Evolutionary conservation across 1,140 invertebrate genomes (phyloP).

Genomic region (Leptonema lineaticorne): DNA sequence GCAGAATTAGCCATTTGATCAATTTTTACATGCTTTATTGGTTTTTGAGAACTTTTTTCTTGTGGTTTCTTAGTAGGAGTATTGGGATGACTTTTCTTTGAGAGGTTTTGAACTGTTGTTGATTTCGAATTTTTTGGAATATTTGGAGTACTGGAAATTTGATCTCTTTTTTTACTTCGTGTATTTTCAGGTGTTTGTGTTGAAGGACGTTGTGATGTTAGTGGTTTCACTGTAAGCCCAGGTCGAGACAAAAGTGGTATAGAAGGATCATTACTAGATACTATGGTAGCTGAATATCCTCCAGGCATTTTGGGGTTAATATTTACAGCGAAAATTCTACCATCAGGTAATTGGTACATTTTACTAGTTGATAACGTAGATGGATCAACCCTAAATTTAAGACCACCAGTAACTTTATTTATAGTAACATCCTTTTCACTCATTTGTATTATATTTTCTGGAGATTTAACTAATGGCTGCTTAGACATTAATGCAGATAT

Average conservation of each 20-base stretch:
- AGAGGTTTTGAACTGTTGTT: neutral
- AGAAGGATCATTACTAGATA: slow-evolving; percentile 46
- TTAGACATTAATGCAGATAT: slow-evolving; percentile 40
- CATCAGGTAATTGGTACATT: slow-evolving; percentile 55
- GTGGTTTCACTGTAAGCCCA: slow-evolving; percentile 20
- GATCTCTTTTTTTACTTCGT: slow-evolving; percentile 19
- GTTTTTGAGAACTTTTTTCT: slow-evolving; percentile 8
- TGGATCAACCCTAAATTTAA: slow-evolving; percentile 55
- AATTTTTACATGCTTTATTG: no score
- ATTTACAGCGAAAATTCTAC: slow-evolving; percentile 55
- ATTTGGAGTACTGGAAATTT: neutral
- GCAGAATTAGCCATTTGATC: slow-evolving; percentile 35
- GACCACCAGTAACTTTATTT: slow-evolving; percentile 50
- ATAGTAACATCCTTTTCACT: slow-evolving; percentile 55
- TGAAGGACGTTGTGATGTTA: slow-evolving; percentile 12
- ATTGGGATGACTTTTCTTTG: neutral
- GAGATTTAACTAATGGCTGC: slow-evolving; percentile 32
- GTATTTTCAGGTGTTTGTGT: slow-evolving; percentile 10
- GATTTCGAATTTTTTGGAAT: neutral
- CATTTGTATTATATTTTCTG: slow-evolving; percentile 52
- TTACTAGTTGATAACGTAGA: slow-evolving; percentile 55
- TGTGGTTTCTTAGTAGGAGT: slow-evolving; percentile 28
- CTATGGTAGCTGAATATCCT: slow-evolving; percentile 56
- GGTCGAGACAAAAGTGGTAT: neutral
- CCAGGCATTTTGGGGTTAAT: slow-evolving; percentile 53